Base-by-base conservation (phyloP, 2,113 vertebrate genomes). In the Oreochromis spilurus region DNA sequence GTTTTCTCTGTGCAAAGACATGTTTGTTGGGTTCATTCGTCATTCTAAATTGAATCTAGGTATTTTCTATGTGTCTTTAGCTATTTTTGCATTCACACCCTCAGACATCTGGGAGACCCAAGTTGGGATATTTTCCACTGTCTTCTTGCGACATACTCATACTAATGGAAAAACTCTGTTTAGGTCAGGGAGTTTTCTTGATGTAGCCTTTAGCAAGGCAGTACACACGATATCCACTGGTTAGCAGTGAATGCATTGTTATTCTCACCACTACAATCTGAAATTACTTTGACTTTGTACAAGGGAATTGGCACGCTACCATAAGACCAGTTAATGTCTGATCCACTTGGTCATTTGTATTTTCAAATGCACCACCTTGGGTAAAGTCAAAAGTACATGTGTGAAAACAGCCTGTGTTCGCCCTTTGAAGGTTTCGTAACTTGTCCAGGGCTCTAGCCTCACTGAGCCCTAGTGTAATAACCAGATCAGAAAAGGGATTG, bases 171-270 rank as follows among this genome's bases (percentile, higher is more conserved):
- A 48, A 17, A 75, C 40, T 19, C 21, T 26, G 67, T 26, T 45
- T 26, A 31, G 43, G 43, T 48, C 6, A 77, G 70, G 70, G 45
- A 50, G 16, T 31, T 77, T 50, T 26, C 26, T 77, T 31, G 26
- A 77, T 50, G 26, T 48, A 77, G 72, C 16, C 26, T 31, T 77
- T 77, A 50, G 45, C 16, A 77, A 48, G 72, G 26, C 10, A 77
- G 26, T 50, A 29, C 43, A 50, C 43, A 77, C 7, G 5, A 31
- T 31, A 16, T 29, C 43, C 70, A 52, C 72, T 77, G 45, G 72
- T 4, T 77, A 26, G 72, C 72, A 52, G 45, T 77, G 72, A 77
- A 77, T 77, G 72, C 45, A 77, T 31, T 34, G 7, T 19, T 52
- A 52, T 77, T 52, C 72, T 77, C 26, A 34, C 6, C 17, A 0